phyloP scores from a whole-genome alignment of 2,113 vertebrate species.

The Alces alces region DNA sequence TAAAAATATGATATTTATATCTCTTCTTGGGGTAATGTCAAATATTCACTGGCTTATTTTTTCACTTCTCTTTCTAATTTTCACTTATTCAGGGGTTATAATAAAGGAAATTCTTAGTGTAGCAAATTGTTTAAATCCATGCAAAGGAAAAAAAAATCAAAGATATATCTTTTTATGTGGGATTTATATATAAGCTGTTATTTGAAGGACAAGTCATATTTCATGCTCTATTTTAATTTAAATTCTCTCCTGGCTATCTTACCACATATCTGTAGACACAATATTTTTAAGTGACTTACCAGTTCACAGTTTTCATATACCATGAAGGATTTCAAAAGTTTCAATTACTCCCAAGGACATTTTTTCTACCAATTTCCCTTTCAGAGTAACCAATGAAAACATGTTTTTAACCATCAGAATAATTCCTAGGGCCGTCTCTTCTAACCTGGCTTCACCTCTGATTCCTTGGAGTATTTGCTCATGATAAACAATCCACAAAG shows the following conservation, averaged over 20 bases:
- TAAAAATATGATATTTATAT: not conserved
- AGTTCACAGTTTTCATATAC: slow-evolving; percentile 13
- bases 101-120: slow-evolving; percentile 13
- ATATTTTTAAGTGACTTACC: slow-evolving; percentile 46
- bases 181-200: slow-evolving; percentile 38
- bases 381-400: slow-evolving; percentile 28
- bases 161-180: not conserved
- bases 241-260: slow-evolving; percentile 34
- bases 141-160: slow-evolving; percentile 21
- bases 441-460: not conserved
- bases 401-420: not conserved
- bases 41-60: slow-evolving; percentile 3
- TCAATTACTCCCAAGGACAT: slow-evolving; percentile 22
- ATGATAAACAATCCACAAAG: slow-evolving; percentile 36
- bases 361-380: not conserved
- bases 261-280: not conserved
- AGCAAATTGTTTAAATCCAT: slow-evolving; percentile 56
- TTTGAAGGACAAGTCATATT: slow-evolving; percentile 45
- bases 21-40: not conserved
- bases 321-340: not conserved
- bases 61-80: slow-evolving; percentile 18
- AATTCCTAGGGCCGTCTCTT: not conserved
- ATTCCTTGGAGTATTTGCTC: not conserved
- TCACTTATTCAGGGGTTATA: not conserved
- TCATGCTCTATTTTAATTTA: slow-evolving; percentile 48